Evolutionary conservation across 2,888 invertebrate genomes (phyloP).

Genomic region (Drosophila falleni): DNA sequence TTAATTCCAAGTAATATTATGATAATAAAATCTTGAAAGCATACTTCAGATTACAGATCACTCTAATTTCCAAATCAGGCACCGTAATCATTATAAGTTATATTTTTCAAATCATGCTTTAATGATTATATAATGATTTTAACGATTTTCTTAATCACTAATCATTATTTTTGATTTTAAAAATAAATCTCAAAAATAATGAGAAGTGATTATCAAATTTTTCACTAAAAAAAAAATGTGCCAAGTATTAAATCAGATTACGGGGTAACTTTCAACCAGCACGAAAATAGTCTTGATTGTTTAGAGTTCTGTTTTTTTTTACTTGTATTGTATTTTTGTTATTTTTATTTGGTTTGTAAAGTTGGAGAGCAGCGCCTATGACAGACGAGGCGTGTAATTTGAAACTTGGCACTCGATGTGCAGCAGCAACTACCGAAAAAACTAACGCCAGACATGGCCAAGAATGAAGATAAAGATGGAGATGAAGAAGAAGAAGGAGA

Average conservation of each 20-base stretch:
- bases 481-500: too few species aligned
- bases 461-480: background rate
- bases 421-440: conserved; percentile 20
- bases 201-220: too few species aligned
- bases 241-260: background rate
- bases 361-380: conserved; percentile 40
- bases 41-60: too few species aligned
- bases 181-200: too few species aligned
- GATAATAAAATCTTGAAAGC: background rate
- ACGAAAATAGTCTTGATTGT: background rate
- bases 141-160: too few species aligned
- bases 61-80: too few species aligned
- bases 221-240: too few species aligned
- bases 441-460: conserved; percentile 15
- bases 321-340: conserved; percentile 19
- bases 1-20: background rate
- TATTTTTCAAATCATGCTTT: too few species aligned
- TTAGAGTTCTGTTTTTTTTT: background rate
- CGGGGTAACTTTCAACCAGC: background rate
- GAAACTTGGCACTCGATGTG: conserved; percentile 65
- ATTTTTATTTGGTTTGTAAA: conserved; percentile 37
- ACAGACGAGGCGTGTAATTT: conserved; percentile 72
- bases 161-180: too few species aligned
- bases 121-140: too few species aligned
- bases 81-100: too few species aligned